A percentile compares a stretch with the other conserved stretches of the same genome.
phyloP scores from a whole-genome alignment of 2,797 vertebrate genomes.

The Sebastes nivosus region DNA sequence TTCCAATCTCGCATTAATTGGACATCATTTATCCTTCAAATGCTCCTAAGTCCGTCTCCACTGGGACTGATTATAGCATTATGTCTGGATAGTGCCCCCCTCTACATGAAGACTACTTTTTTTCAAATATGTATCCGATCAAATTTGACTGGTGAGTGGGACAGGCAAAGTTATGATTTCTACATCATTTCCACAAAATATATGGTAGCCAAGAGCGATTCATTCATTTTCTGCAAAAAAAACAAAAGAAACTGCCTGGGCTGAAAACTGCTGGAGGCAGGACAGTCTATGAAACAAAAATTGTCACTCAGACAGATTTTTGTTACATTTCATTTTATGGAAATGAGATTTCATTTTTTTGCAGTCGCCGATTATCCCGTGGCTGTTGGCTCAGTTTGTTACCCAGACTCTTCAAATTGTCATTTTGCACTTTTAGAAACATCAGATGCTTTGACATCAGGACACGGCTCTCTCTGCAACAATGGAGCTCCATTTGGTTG shows the following conservation, averaged over 20 bases:
- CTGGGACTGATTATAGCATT: constrained; percentile 29
- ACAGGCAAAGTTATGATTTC: constrained; percentile 25
- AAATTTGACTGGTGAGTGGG: constrained; percentile 12
- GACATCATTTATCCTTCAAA: constrained; percentile 61
- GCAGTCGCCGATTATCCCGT: constrained; percentile 28
- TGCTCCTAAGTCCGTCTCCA: constrained; percentile 34
- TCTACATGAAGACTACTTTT: not conserved
- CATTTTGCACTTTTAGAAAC: constrained; percentile 37
- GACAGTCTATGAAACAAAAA: constrained; percentile 39
- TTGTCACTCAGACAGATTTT: constrained; percentile 40
- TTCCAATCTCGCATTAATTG: constrained; percentile 54
- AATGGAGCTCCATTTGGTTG: not conserved
- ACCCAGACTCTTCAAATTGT: constrained; percentile 43
- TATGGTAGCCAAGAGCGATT: constrained; percentile 13
- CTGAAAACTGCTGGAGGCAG: constrained; percentile 35
- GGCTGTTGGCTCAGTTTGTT: constrained; percentile 46
- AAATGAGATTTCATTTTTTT: constrained; percentile 53
- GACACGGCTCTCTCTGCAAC: constrained; percentile 8
- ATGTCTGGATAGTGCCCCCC: not conserved
- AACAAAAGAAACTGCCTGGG: constrained; percentile 14
- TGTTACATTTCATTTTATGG: constrained; percentile 62
- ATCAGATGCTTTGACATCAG: constrained; percentile 20
- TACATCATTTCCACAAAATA: constrained; percentile 25
- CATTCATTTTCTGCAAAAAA: constrained; percentile 26
- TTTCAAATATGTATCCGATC: constrained; percentile 6